Percentiles rank a stretch among this genome's conserved stretches.
These are phyloP conservation scores for Pitangus sulphuratus DNA, from an alignment of 2,797 vertebrate genomes.

Conservation along the genomic window DNA sequence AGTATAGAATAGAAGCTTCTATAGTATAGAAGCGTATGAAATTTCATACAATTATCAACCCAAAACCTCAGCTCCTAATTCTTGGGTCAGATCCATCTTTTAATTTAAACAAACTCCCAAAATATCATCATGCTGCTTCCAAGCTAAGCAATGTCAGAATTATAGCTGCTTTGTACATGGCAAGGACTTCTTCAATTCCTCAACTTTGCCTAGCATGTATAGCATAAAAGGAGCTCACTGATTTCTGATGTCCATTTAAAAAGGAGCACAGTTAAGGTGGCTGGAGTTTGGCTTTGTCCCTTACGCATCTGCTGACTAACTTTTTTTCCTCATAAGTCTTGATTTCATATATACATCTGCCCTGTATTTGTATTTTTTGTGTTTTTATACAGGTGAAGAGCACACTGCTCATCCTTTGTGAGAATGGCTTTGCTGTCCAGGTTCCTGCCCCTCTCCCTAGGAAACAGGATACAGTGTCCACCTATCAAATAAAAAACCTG, in stretches of 20 bases:
- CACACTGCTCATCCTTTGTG: conserved; percentile 87
- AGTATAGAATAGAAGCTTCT: not conserved
- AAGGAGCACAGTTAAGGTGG: not conserved
- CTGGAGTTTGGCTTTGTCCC: not conserved
- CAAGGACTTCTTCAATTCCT: not conserved
- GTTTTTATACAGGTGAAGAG: conserved; percentile 76
- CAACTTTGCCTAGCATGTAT: not conserved
- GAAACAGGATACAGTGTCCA: conserved; percentile 47
- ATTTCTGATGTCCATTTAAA: not conserved
- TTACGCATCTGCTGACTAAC: not conserved
- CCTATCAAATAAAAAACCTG: conserved; percentile 82
- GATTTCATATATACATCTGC: not conserved
- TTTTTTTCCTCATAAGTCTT: not conserved
- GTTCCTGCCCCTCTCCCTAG: conserved; percentile 74
- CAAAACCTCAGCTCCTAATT: not conserved
- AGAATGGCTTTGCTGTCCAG: conserved; percentile 86
- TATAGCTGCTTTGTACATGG: not conserved
- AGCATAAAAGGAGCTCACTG: not conserved
- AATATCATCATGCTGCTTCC: not conserved
- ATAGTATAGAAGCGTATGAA: not conserved
- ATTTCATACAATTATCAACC: not conserved
- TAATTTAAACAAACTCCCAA: not conserved
- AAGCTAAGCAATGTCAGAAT: not conserved
- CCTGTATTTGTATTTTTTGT: not conserved
- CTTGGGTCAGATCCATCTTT: not conserved